phyloP scores from a whole-genome alignment of 53 echinoderm and acorn worm genomes.

The Holothuria scabra region DNA sequence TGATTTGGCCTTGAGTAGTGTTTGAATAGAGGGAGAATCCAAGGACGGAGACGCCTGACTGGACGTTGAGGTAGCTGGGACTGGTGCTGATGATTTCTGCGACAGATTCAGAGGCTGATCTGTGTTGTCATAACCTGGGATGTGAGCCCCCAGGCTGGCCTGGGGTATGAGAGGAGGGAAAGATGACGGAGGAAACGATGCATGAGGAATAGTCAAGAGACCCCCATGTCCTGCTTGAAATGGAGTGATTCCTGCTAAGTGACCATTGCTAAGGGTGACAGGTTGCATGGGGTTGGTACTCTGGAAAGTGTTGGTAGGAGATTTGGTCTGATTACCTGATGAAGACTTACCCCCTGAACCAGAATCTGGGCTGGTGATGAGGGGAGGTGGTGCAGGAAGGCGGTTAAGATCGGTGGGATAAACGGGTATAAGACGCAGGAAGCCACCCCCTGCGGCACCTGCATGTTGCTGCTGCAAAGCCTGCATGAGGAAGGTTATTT shows the following conservation, averaged over 20 bases:
- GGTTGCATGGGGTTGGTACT: slow-evolving; percentile 57
- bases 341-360: slow-evolving; percentile 40
- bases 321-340: slow-evolving; percentile 62
- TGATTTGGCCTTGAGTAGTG: slow-evolving; percentile 44
- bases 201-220: slow-evolving; percentile 93
- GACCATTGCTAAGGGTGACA: slow-evolving; percentile 57
- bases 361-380: slow-evolving; percentile 75
- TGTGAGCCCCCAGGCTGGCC: slow-evolving; percentile 66
- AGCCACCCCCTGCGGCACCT: slow-evolving; percentile 70
- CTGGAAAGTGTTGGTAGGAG: slow-evolving; percentile 62
- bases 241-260: slow-evolving; percentile 64
- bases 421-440: slow-evolving; percentile 88
- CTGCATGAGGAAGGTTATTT: slow-evolving; percentile 90
- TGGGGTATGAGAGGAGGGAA: slow-evolving; percentile 73
- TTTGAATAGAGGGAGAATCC: slow-evolving; percentile 53
- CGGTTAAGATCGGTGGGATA: slow-evolving; percentile 90
- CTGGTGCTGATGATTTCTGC: slow-evolving; percentile 66
- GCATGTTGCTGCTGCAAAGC: slow-evolving; percentile 60
- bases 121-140: slow-evolving; percentile 53
- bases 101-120: slow-evolving; percentile 95
- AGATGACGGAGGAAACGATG: slow-evolving; percentile 88
- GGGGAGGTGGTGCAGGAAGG: slow-evolving; percentile 74
- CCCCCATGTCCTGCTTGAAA: slow-evolving; percentile 69
- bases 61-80: slow-evolving; percentile 14
- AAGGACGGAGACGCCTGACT: slow-evolving; percentile 13